These are phyloP conservation scores for Lordiphosa collinella DNA, from an alignment of 1,140 invertebrate genomes.

Conservation along the genomic window DNA sequence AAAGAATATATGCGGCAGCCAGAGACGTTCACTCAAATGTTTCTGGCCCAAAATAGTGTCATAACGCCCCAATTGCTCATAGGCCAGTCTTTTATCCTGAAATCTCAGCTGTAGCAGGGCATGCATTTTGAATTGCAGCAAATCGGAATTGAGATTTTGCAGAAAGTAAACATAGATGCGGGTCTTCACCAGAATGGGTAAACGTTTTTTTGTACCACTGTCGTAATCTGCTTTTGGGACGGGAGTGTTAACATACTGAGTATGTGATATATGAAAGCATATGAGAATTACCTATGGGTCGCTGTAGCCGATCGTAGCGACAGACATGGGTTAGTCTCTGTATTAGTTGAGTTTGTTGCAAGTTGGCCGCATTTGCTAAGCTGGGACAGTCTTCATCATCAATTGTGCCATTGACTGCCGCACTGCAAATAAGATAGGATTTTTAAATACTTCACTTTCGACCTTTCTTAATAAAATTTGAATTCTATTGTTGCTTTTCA, in stretches of 20 bases:
- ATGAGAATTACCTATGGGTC: slow-evolving; percentile 54
- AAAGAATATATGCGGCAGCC: slow-evolving; percentile 90
- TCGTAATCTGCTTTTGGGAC: slow-evolving; percentile 39
- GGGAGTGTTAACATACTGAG: fast-evolving
- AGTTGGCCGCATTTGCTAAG: slow-evolving; percentile 41
- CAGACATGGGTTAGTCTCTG: slow-evolving; percentile 71
- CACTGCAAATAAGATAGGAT: slow-evolving; percentile 32
- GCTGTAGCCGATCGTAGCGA: slow-evolving; percentile 69
- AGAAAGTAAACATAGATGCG: slow-evolving; percentile 88
- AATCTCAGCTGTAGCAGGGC: slow-evolving; percentile 89
- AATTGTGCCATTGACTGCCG: slow-evolving; percentile 19
- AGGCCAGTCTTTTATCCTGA: slow-evolving; percentile 85
- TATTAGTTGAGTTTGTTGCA: slow-evolving; percentile 71
- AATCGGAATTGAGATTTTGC: slow-evolving; percentile 88
- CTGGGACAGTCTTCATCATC: slow-evolving; percentile 63
- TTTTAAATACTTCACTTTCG: too few species aligned
- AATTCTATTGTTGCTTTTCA: too few species aligned
- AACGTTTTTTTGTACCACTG: slow-evolving; percentile 48
- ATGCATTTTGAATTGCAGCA: slow-evolving; percentile 91
- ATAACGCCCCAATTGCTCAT: slow-evolving; percentile 81
- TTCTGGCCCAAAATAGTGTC: slow-evolving; percentile 86
- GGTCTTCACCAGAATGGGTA: slow-evolving; percentile 83
- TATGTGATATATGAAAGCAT: too few species aligned
- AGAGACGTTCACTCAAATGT: slow-evolving; percentile 85
- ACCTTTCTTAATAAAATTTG: too few species aligned